Evolutionary conservation across 2,113 vertebrate genomes (phyloP).

Genomic region (Clarias gariepinus): DNA sequence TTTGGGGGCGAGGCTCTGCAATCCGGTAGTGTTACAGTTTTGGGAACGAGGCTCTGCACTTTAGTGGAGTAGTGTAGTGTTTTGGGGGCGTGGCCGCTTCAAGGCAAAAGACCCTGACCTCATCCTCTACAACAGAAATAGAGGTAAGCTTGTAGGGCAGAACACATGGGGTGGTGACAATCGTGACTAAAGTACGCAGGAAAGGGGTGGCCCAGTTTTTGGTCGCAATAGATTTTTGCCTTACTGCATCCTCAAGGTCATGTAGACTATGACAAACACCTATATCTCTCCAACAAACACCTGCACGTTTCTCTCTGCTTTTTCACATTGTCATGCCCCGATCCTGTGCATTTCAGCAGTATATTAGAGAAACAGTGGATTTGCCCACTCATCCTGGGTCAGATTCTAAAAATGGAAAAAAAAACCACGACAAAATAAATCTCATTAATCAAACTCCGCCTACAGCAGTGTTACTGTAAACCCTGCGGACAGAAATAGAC

Average conservation of each 20-base stretch:
- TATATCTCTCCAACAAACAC: background rate
- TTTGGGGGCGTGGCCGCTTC: background rate
- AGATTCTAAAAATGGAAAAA: background rate
- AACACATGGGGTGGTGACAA: slow-evolving; percentile 7
- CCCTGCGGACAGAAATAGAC: background rate
- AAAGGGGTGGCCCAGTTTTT: background rate
- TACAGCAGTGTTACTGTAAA: background rate
- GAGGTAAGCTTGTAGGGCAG: background rate
- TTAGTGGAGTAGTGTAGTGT: too few relatives aligned
- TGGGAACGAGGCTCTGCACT: too few relatives aligned
- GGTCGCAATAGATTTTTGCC: background rate
- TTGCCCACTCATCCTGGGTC: background rate
- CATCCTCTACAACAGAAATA: background rate
- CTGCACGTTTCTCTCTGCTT: background rate
- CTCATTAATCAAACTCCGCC: too few relatives aligned
- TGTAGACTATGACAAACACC: too few relatives aligned
- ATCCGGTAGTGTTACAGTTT: background rate
- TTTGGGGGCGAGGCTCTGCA: background rate
- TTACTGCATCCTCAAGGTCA: slow-evolving; percentile 15
- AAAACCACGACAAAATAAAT: background rate
- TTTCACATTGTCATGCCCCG: background rate
- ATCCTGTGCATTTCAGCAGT: background rate
- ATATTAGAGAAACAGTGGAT: background rate
- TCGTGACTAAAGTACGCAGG: background rate
- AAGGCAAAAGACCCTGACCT: background rate